phyloP scores from a whole-genome alignment of 2,113 vertebrate species.

The Vulpes ferrilata region DNA sequence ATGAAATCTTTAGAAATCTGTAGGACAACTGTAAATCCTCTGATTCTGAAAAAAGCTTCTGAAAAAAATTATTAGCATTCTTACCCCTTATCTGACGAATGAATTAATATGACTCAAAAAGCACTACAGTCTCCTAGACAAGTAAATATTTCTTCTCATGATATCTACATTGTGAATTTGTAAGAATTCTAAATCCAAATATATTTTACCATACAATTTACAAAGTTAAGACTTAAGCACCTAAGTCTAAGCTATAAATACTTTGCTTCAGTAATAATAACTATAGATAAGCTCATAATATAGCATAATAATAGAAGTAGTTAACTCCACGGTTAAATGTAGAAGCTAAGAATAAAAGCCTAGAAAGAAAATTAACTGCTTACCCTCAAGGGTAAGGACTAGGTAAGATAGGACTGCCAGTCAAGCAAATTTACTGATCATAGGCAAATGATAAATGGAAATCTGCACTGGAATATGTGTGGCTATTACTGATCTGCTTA shows the following conservation, averaged over 20 bases:
- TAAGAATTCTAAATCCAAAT: constrained; percentile 52
- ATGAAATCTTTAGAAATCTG: background rate
- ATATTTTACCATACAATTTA: constrained; percentile 53
- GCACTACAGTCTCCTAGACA: background rate
- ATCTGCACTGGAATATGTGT: constrained; percentile 49
- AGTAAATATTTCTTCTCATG: constrained; percentile 23
- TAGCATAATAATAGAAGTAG: constrained; percentile 9
- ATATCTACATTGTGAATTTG: background rate
- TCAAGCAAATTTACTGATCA: constrained; percentile 44
- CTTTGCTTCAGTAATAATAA: constrained; percentile 31
- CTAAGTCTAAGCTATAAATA: background rate
- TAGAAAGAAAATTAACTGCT: constrained; percentile 28
- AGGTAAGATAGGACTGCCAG: background rate
- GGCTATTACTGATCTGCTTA: background rate
- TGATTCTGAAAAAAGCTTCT: constrained; percentile 38
- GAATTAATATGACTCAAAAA: background rate
- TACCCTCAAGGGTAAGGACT: background rate
- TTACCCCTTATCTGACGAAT: constrained; percentile 7
- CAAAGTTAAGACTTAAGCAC: constrained; percentile 5
- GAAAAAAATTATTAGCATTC: constrained; percentile 32
- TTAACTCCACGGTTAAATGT: constrained; percentile 27
- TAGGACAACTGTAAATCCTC: background rate
- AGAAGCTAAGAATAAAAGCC: constrained; percentile 20
- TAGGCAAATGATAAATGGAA: constrained; percentile 60
- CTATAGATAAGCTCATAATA: constrained; percentile 18